Conservation (phyloP, 2,888 invertebrate species). For the Petrolisthes cinctipes region DNA sequence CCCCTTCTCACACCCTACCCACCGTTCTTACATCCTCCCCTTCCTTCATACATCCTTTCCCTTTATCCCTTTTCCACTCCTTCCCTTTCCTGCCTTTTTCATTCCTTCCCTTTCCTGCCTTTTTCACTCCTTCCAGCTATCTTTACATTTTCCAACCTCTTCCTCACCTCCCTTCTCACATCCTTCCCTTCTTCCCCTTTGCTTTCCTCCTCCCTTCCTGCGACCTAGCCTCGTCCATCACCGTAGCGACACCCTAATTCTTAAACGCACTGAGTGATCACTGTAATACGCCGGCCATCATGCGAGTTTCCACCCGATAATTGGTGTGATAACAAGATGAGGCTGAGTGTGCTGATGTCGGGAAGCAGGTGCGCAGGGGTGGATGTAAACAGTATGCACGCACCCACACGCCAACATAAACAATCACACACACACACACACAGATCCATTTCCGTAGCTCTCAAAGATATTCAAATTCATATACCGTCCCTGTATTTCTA, state of each 20-base stretch:
- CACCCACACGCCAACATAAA: no score
- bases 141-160: constrained; percentile 12
- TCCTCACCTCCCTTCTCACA: constrained; percentile 1
- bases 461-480: no score
- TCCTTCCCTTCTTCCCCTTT: constrained; percentile 3
- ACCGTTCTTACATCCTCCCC: neutral
- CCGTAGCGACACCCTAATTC: constrained; percentile 29
- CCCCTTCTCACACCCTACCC: neutral
- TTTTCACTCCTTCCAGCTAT: neutral
- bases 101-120: neutral
- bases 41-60: neutral
- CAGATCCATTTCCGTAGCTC: no score
- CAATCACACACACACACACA: no score
- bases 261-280: constrained; percentile 16
- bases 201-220: neutral
- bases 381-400: no score
- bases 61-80: neutral
- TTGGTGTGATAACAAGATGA: constrained; percentile 29
- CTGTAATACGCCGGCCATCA: constrained; percentile 13
- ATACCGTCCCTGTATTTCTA: no score
- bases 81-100: neutral
- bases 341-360: neutral
- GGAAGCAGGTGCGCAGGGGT: neutral
- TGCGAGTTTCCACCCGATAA: constrained; percentile 17
- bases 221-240: constrained; percentile 19